Base-by-base conservation (phyloP, 1,140 invertebrate species). In the Matsumurasca onukii region DNA sequence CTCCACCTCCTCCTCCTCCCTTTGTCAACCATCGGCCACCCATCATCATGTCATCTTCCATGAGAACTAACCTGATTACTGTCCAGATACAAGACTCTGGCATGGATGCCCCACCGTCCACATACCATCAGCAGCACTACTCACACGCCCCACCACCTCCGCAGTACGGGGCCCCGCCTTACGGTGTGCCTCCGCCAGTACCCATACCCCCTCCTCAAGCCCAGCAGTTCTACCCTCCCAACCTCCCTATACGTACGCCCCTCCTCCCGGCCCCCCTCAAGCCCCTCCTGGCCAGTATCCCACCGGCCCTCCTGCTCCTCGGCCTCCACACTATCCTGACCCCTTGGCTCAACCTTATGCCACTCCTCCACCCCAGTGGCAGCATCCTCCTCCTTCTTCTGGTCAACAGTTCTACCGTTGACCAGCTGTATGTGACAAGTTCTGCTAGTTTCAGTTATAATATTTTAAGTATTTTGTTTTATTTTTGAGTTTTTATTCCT, bases 51-150 rank as follows among this genome's bases (percentile, higher is more conserved):
- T 13, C 17, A 1, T 29, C 20, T 24, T 34, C 20, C 24, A 65
- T 66, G 68, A 1, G 62, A 9, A 69, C 68, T 1, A 69, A 69
- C 49, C 34, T 69, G 2, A 69, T 69, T 31, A 69, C 68, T 3
- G 68, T 69, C 3, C 68, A 65, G 27, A 69, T 69, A 3, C 68
- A 69, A 27, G 62, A 65, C 39, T 45, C 62, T 45, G 62, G 62
- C 1, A 57, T 67, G 65, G 65, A 67, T 55, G 20, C 39, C 20
- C 48, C 65, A 2, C 65, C 48, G 1, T n/a, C 48, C 22, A 52
- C 65, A 13, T 67, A 31, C 65, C 34, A 67, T 29, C 65, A 67
- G 29, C 65, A 49, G 13, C 55, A 62, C 25, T 66, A 69, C 20
- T 30, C 61, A 17, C 63, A 69, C 48, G 51, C 68, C n/a, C 68